phyloP scores from a whole-genome alignment of 2,797 vertebrate genomes.

The Lacerta bilineata region DNA sequence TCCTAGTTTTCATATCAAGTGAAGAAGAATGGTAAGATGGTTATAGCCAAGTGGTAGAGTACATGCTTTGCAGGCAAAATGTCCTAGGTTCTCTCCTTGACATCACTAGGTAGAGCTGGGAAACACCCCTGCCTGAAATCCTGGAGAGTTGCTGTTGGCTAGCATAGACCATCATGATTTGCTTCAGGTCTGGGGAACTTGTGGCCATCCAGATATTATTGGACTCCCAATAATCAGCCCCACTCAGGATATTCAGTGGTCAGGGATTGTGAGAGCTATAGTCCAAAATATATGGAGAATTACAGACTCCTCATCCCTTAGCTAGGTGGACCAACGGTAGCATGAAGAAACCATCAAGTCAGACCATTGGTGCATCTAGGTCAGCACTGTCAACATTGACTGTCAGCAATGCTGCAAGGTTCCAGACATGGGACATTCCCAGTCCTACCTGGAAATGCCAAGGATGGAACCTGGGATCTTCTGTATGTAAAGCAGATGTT shows the following conservation, averaged over 20 bases:
- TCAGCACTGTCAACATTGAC: no score
- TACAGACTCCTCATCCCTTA: no score
- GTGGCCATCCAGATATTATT: not conserved
- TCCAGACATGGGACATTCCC: no score
- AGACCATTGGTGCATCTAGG: no score
- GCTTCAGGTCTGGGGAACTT: not conserved
- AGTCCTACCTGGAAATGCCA: no score
- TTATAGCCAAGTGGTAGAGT: no score
- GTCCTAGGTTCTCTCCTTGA: not conserved
- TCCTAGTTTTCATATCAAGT: not conserved
- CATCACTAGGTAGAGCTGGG: not conserved
- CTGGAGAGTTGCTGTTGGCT: not conserved
- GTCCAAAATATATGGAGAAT: not conserved
- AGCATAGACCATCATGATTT: not conserved
- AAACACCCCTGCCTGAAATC: not conserved
- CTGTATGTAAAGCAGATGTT: no score
- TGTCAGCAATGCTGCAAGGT: no score
- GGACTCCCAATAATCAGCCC: not conserved
- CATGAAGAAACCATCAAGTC: no score
- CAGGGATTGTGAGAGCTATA: not conserved
- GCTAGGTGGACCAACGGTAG: not conserved
- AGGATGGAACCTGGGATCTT: no score
- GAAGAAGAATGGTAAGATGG: not conserved
- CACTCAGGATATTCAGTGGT: no score
- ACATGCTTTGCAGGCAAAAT: not conserved